Evolutionary conservation across 2,113 vertebrate species (phyloP).

Genomic region (Odocoileus virginianus): DNA sequence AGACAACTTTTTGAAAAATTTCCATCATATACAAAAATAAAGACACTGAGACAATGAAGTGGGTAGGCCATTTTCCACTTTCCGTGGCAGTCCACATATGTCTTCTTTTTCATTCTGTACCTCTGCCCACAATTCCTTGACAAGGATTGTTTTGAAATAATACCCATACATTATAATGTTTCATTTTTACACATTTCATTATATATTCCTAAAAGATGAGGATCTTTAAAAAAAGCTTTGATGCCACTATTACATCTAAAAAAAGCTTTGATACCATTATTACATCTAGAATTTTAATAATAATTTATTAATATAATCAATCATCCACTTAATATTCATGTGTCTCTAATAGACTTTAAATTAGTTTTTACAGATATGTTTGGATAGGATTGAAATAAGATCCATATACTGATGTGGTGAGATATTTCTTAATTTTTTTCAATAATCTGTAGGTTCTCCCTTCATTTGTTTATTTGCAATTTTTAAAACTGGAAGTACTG

Average conservation of each 20-base stretch:
- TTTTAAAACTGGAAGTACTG: not conserved
- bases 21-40: not conserved
- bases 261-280: no score
- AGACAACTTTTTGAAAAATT: not conserved
- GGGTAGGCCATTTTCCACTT: not conserved
- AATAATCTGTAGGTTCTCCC: not conserved
- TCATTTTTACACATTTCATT: not conserved
- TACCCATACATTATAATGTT: not conserved
- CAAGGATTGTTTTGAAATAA: not conserved
- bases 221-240: not conserved
- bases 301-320: not conserved
- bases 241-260: not conserved
- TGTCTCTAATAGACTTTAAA: not conserved
- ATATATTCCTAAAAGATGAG: not conserved
- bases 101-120: not conserved
- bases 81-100: fast-evolving
- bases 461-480: not conserved
- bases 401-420: not conserved
- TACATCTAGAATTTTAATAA: not conserved
- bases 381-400: not conserved
- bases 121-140: not conserved
- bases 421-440: not conserved
- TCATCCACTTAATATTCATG: not conserved
- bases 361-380: not conserved
- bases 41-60: not conserved